Evolutionary conservation across 2,797 vertebrate genomes (phyloP), one percentile per base, ranked within the genome.

Genomic region (Sarcoramphus papa): DNA sequence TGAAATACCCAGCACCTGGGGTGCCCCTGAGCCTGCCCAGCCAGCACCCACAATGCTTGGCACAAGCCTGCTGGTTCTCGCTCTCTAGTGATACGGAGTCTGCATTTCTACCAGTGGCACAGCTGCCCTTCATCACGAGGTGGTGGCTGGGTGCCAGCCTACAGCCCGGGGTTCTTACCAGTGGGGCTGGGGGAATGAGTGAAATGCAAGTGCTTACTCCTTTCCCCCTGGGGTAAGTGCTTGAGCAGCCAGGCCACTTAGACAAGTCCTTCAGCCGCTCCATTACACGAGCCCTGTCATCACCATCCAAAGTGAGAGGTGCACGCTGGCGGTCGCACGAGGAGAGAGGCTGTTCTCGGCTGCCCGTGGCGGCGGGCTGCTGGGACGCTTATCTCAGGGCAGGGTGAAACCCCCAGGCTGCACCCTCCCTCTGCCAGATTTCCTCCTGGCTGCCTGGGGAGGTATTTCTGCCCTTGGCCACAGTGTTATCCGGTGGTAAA

Each of bases 111-210:
- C 62, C 0, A 4, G 4, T 1, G 27, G 53, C 35, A 14, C 0
- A 0, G 72, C 43, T 56, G 19, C 19, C 54, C 79, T 56, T n/a
- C 41, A 8, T 30, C 73, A 25, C 0, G 0, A 41, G 60, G 28
- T 2, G 10, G 47, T 28, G 68, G 76, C 27, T 28, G 33, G 59
- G 5, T 40, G 35, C 59, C 76, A 83, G 30, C 31, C 62, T 2
- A 0, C 0, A 8, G 43, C 56, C 33, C 7, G 2, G 0, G 50
- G 10, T 28, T 62, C 48, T 80, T 77, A 51, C 73, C 0, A 0
- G 10, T 4, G 18, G 28, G 60, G 24, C 41, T 3, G 18, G 31
- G 31, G 37, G 22, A 70, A 50, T 15, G 65, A 64, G 24, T 47
- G 56, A 82, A 41, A 82, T 67, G 48, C 43, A 65, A 27, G n/a